Percentiles rank a stretch among this genome's conserved stretches.
phyloP scores from a whole-genome alignment of 2,113 vertebrate genomes.

The Columba janthina region DNA sequence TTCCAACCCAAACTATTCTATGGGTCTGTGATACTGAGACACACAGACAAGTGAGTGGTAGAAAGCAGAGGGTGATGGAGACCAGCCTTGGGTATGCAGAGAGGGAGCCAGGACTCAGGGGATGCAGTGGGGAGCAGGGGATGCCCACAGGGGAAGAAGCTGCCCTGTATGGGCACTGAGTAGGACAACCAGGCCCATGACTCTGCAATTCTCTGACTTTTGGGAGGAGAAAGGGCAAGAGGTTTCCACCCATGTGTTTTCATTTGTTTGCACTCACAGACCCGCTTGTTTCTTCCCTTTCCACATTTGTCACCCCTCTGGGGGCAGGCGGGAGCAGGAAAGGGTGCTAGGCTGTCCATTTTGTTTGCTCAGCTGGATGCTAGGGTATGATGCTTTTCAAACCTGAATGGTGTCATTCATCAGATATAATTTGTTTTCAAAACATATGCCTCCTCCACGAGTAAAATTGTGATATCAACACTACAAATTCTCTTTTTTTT shows the following conservation, averaged over 20 bases:
- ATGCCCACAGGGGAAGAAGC: background rate
- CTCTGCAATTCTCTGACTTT: background rate
- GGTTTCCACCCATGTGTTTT: background rate
- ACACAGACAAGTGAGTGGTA: rapidly evolving
- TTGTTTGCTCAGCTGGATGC: background rate
- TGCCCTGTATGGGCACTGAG: rapidly evolving
- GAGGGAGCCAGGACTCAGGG: rapidly evolving
- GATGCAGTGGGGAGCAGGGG: rapidly evolving
- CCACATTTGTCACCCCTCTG: background rate
- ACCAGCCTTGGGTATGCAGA: rapidly evolving
- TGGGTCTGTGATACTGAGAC: too few species aligned
- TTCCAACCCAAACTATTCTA: too few species aligned
- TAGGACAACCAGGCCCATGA: background rate
- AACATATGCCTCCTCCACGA: background rate
- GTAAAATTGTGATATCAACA: background rate
- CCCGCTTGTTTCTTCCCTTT: background rate
- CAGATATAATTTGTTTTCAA: background rate
- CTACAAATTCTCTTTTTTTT: background rate
- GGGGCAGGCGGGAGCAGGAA: background rate
- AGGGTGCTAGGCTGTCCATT: background rate
- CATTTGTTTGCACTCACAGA: background rate
- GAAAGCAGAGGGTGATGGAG: background rate
- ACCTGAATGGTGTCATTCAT: background rate
- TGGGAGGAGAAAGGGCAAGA: background rate
- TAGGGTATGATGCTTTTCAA: background rate